These are phyloP conservation scores for Stegodyphus mimosarum DNA, from an alignment of 1,140 invertebrate genomes.

Conservation along the genomic window DNA sequence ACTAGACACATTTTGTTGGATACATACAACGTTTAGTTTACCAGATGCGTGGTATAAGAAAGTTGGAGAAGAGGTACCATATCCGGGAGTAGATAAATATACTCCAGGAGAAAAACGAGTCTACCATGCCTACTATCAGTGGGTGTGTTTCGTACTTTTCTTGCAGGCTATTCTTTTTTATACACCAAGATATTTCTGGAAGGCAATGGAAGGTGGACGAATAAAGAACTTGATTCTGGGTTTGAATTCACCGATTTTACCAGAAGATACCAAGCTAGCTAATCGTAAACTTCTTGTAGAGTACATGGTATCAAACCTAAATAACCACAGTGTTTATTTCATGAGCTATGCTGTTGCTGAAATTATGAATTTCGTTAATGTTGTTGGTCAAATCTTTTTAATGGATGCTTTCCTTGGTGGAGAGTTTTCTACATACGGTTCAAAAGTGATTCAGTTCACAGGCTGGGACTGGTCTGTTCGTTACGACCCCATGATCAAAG, in stretches of 20 bases:
- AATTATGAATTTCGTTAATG: constrained; percentile 70
- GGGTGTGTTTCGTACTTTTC: constrained; percentile 66
- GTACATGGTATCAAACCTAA: constrained; percentile 83
- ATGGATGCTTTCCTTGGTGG: constrained; percentile 86
- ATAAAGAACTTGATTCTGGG: constrained; percentile 71
- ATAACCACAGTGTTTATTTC: constrained; percentile 88
- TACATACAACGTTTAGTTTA: constrained; percentile 65
- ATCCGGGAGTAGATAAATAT: constrained; percentile 70
- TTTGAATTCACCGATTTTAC: constrained; percentile 67
- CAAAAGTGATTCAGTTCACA: constrained; percentile 81
- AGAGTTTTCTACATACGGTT: constrained; percentile 87
- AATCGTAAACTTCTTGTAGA: constrained; percentile 77
- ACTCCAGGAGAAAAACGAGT: constrained; percentile 60
- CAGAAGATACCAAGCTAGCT: constrained; percentile 47
- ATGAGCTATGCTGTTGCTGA: constrained; percentile 82
- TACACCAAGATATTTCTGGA: constrained; percentile 64
- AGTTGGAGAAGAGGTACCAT: constrained; percentile 64
- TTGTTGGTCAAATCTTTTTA: constrained; percentile 83
- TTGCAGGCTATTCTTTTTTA: constrained; percentile 66
- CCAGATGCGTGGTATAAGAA: constrained; percentile 75
- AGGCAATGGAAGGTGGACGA: constrained; percentile 77
- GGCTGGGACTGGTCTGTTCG: constrained; percentile 80
- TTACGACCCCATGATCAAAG: constrained; percentile 71
- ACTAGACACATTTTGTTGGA: constrained; percentile 66
- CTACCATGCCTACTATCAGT: constrained; percentile 67